These are phyloP conservation scores for Augochlorella aurata DNA, from an alignment of 2,888 invertebrate genomes.

Conservation along the genomic window DNA sequence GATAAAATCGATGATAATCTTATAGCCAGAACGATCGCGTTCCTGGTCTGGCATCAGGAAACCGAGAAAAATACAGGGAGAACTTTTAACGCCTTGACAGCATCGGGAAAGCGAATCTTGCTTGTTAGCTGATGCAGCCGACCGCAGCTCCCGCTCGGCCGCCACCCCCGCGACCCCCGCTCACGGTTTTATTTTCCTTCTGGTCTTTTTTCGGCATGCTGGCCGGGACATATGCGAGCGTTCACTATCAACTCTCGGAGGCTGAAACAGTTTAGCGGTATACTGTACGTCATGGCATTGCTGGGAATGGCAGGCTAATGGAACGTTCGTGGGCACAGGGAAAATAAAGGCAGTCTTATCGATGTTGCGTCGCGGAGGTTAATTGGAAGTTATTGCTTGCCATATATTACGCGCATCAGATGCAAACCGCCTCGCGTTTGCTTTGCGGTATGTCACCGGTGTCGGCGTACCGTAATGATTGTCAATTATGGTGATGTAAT, in stretches of 20 bases:
- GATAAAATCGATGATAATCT: too few species aligned
- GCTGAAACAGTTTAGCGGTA: conserved; percentile 47
- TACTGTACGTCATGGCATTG: conserved; percentile 33
- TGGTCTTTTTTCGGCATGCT: conserved; percentile 22
- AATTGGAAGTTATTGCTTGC: conserved; percentile 65
- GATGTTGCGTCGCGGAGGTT: conserved; percentile 54
- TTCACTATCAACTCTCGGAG: conserved; percentile 35
- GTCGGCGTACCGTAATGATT: conserved; percentile 49
- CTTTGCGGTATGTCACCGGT: conserved; percentile 51
- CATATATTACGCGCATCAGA: conserved; percentile 62
- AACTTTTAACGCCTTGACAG: conserved; percentile 69
- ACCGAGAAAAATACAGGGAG: conserved; percentile 37
- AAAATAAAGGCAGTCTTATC: conserved; percentile 68
- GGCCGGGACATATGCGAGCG: conserved; percentile 37
- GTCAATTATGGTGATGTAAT: conserved; percentile 59
- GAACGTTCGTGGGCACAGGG: conserved; percentile 51
- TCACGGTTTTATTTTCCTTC: conserved; percentile 45
- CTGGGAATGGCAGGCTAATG: conserved; percentile 60
- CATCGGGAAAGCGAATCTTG: conserved; percentile 55
- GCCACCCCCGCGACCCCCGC: neutral
- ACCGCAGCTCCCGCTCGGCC: neutral
- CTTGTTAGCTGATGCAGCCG: conserved; percentile 55
- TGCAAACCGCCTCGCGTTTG: conserved; percentile 43
- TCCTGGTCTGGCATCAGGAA: conserved; percentile 43
- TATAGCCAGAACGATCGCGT: conserved; percentile 32